These are phyloP conservation scores for Diabrotica undecimpunctata DNA, from an alignment of 1,140 invertebrate species.

Conservation along the genomic window DNA sequence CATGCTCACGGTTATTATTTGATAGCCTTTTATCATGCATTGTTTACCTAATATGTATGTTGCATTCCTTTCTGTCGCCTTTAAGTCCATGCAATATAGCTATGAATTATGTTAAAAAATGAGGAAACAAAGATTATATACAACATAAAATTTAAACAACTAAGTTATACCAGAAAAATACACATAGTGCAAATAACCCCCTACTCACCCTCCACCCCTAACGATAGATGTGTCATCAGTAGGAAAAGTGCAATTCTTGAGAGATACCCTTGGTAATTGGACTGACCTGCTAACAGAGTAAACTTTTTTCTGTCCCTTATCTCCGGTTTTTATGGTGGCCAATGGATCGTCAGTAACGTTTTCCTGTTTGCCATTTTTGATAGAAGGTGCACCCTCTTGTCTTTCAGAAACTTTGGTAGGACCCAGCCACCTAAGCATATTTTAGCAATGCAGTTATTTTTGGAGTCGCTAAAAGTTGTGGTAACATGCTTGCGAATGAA, in stretches of 20 bases:
- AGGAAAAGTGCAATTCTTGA: slow-evolving; percentile 13
- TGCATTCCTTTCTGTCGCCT: too few species aligned
- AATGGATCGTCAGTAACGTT: slow-evolving; percentile 32
- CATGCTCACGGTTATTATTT: too few species aligned
- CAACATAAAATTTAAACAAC: too few species aligned
- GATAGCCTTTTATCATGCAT: too few species aligned
- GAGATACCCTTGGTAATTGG: slow-evolving; percentile 17
- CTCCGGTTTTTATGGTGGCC: slow-evolving; percentile 24
- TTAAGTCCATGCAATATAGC: too few species aligned
- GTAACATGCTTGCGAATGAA: too few species aligned
- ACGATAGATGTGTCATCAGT: not conserved
- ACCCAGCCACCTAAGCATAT: slow-evolving; percentile 36
- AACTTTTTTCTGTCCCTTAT: slow-evolving; percentile 19
- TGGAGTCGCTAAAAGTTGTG: not conserved
- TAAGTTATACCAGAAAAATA: too few species aligned
- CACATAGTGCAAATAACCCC: not conserved
- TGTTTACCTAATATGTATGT: too few species aligned
- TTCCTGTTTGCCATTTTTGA: slow-evolving; percentile 12
- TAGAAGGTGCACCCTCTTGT: slow-evolving; percentile 1
- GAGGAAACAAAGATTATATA: too few species aligned
- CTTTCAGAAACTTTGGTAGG: slow-evolving; percentile 22
- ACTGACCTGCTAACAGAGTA: slow-evolving; percentile 36
- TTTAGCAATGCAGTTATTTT: not conserved
- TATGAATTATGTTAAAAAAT: too few species aligned
- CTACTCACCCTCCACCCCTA: slow-evolving; percentile 17